These are phyloP conservation scores for Loris lydekkerianus DNA, from an alignment of 2,797 vertebrate species.

Conservation along the genomic window DNA sequence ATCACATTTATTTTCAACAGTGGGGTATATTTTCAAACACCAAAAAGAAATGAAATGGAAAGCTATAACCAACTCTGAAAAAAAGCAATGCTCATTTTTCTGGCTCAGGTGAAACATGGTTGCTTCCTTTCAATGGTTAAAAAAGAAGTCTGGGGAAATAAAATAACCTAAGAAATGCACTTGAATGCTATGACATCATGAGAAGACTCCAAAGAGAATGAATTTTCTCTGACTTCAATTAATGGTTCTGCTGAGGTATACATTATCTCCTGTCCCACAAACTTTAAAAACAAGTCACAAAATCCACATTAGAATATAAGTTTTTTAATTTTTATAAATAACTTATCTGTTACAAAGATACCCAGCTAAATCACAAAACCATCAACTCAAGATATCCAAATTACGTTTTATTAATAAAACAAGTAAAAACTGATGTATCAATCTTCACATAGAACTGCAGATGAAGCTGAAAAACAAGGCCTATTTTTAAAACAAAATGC, in stretches of 20 bases:
- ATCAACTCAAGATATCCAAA: constrained; percentile 98
- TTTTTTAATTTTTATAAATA: constrained; percentile 99
- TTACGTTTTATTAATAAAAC: constrained; percentile 96
- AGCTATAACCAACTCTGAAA: background rate
- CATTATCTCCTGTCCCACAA: constrained; percentile 66
- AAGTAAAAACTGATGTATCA: constrained; percentile 94
- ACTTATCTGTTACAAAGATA: constrained; percentile 99
- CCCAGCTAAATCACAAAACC: constrained; percentile 98
- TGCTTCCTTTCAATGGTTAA: background rate
- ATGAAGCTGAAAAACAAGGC: constrained; percentile 93
- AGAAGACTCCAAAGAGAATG: background rate
- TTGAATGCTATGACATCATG: background rate
- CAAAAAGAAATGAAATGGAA: background rate
- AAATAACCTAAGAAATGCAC: background rate
- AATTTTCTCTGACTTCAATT: constrained; percentile 7
- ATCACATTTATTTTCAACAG: background rate
- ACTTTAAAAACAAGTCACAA: constrained; percentile 89
- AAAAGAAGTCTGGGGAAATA: constrained; percentile 24
- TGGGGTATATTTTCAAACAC: background rate
- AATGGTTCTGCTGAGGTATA: background rate
- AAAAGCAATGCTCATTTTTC: background rate
- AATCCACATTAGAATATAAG: constrained; percentile 91
- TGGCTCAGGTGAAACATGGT: background rate
- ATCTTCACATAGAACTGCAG: constrained; percentile 96
- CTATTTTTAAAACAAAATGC: constrained; percentile 91